Base-by-base conservation (phyloP, 2,888 invertebrate species). In the Dastarcus helophoroides region DNA sequence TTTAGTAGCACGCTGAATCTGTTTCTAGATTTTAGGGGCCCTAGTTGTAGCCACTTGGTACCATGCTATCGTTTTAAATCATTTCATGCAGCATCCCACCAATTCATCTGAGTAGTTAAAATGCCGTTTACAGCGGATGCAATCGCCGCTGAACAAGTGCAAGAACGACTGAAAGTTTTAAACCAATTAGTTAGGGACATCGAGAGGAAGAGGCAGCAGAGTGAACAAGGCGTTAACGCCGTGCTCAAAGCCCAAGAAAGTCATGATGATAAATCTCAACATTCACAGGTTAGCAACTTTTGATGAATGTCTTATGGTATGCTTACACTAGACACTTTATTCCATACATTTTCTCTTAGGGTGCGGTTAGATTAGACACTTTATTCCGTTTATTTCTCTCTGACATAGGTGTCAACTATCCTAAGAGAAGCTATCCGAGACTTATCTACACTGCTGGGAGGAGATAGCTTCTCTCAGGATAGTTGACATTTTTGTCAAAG, bases 41-140 rank as follows among this genome's bases (percentile, higher is more conserved):
- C 14, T 69, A 43, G 64, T 69, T 1, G 41, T 63, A 31, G 39
- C 62, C 12, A 62, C 63, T 36, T 73, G 72, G 73, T 57, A 62
- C 28, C 67, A 69, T 53, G 64, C 66, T 12, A 49, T 72, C 22
- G 62, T 61, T 44, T 47, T 69, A 36, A 64, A 60, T 46, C 63
- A 46, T 33, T 40, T 46, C 36, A 46, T 50, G 31, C 8, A 11
- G 10, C 28, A 23, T 24, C 22, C 26, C 11, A 26, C 11, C 24
- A 31, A 27, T 4, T 10, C 11, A 9, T 14, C 14, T 9, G 19
- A 17, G 6, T 7, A 26, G 30, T 32, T 12, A 63, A 41, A 47
- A 83, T 83, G 83, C 79, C 82, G 8, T 71, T 82, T 42, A 79
- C 81, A 29, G 79, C 79, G 43, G 83, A 84, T 60, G 74, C 76